These are phyloP conservation scores for Onychostruthus taczanowskii DNA, from an alignment of 2,113 vertebrate species.

Conservation along the genomic window DNA sequence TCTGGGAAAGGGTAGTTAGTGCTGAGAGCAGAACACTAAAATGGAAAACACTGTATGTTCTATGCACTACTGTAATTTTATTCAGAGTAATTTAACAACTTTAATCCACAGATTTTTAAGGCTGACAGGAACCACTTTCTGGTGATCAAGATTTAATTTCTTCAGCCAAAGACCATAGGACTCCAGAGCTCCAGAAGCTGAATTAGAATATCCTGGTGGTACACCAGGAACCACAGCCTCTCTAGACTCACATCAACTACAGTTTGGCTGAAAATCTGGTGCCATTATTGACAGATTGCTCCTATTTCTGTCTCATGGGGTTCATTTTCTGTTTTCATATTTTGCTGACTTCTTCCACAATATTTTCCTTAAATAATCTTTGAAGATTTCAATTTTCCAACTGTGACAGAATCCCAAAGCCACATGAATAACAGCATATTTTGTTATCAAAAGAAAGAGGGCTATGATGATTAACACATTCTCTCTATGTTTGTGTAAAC, in stretches of 20 bases:
- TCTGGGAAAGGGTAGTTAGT: background rate
- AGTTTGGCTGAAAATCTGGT: background rate
- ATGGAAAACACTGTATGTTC: background rate
- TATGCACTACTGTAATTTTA: background rate
- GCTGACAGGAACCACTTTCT: background rate
- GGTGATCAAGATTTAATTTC: background rate
- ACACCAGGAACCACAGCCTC: background rate
- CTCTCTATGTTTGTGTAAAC: background rate
- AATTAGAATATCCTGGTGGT: background rate
- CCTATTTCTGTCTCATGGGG: background rate
- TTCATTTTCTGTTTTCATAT: background rate
- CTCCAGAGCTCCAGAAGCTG: background rate
- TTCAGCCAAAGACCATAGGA: background rate
- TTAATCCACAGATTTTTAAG: background rate
- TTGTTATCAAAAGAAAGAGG: background rate
- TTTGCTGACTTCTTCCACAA: constrained; percentile 1
- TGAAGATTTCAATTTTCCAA: constrained; percentile 20
- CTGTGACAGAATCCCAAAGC: background rate
- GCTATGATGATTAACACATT: background rate
- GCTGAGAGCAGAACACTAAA: background rate
- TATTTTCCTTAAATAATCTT: background rate
- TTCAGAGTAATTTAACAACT: background rate
- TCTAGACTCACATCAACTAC: background rate
- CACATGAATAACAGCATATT: background rate
- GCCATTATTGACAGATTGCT: background rate